phyloP scores from a whole-genome alignment of 2,113 vertebrate genomes.

The Apodemus sylvaticus region DNA sequence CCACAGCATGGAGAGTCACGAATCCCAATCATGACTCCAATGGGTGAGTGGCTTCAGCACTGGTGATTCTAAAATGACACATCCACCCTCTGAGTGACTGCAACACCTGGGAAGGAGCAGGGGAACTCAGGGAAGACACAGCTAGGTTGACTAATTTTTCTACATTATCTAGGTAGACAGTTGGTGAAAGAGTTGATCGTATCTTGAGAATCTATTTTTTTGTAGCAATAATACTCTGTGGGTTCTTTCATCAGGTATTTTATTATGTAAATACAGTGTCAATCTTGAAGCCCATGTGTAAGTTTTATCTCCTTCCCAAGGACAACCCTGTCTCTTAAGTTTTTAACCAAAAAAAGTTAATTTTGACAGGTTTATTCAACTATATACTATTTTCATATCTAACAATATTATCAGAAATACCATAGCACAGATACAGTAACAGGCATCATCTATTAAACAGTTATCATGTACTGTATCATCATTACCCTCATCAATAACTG shows the following conservation, averaged over 20 bases:
- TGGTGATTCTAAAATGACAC: neutral
- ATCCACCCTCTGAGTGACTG: neutral
- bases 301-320: neutral
- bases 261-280: neutral
- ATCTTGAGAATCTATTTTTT: neutral
- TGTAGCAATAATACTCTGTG: rapidly evolving
- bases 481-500: neutral
- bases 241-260: rapidly evolving
- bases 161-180: neutral
- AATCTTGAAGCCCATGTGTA: neutral
- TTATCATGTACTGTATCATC: neutral
- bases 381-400: neutral
- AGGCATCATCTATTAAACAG: neutral
- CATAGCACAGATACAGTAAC: neutral
- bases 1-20: neutral
- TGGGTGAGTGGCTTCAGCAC: neutral
- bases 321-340: neutral
- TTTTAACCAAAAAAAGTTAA: neutral
- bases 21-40: neutral
- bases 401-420: neutral
- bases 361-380: neutral
- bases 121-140: neutral
- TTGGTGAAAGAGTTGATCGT: neutral
- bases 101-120: neutral
- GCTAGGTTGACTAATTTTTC: neutral